Base-by-base conservation (phyloP, 2,797 vertebrate species). In the Myiothlypis chrysogaster region DNA sequence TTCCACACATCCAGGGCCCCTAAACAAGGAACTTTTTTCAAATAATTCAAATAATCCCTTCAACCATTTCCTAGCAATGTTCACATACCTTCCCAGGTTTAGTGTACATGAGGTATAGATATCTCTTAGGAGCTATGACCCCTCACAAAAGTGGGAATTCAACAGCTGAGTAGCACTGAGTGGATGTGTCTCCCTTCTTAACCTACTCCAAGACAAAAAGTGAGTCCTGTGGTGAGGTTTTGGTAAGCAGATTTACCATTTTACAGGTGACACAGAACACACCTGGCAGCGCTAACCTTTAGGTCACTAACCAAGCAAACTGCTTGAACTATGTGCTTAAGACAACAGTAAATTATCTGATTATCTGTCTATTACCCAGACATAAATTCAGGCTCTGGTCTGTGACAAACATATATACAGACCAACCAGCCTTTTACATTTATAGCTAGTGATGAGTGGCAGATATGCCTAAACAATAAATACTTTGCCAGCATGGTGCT, bases 41-140 rank as follows among this genome's bases (percentile, higher is more conserved):
- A 60, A 41, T 11, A 89, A 14, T 34, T 21, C 61, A 75, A 75
- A 66, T 7, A 86, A 71, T 28, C 21, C 24, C 75, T 92, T 60
- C 61, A 89, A 39, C 17, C 56, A 22, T 23, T 16, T 83, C 69
- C 34, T 75, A 6, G 4, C 37, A 82, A 75, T 35, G 71, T 28
- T 25, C 37, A 77, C 37, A 46, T n/a, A 47, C 11, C n/a, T 30
- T 8, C 43, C 44, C n/a, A 41, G 16, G 14, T 71, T 23, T 22
- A 47, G 14, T 0, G 4, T 12, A 22, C 6, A 2, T 8, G 8
- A 82, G 22, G 13, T 9, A 39, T 0, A 1, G 2, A 16, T 19
- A 64, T 7, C 14, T 64, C 46, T 60, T 6, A 17, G 12, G 25
- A 60, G 18, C 25, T 14, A 87, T 10, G n/a, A 35, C 7, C 11